Conservation (phyloP, 2,113 vertebrate species). For the Hippocampus barbouri region DNA sequence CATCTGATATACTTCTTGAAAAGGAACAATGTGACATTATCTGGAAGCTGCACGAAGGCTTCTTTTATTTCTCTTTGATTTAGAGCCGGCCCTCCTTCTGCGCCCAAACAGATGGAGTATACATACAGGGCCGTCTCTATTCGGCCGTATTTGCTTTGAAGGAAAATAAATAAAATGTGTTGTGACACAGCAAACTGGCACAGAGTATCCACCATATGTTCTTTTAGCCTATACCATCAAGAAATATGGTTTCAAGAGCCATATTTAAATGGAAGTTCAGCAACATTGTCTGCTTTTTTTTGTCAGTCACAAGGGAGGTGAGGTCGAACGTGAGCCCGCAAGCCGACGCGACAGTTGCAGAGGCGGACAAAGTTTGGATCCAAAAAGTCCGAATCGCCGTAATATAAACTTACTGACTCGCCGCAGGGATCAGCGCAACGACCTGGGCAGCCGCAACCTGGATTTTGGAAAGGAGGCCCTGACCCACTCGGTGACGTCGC, state of each 20-base stretch:
- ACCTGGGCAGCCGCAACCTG: slow-evolving; percentile 12
- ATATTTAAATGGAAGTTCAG: not conserved
- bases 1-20: not conserved
- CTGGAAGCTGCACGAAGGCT: slow-evolving; percentile 28
- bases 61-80: slow-evolving; percentile 34
- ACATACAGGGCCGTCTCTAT: slow-evolving; percentile 29
- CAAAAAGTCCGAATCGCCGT: too few species aligned
- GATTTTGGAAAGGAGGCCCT: slow-evolving; percentile 8
- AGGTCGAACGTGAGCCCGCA: too few species aligned
- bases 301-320: not conserved
- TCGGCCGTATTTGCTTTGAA: slow-evolving; percentile 25
- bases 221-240: slow-evolving; percentile 2
- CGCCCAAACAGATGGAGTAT: slow-evolving; percentile 49
- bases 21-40: slow-evolving; percentile 18
- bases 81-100: slow-evolving; percentile 37
- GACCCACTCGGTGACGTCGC: slow-evolving; percentile 6
- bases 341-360: too few species aligned
- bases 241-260: slow-evolving; percentile 1
- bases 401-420: slow-evolving; percentile 31
- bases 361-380: too few species aligned
- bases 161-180: slow-evolving; percentile 33
- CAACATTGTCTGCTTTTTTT: not conserved
- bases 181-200: slow-evolving; percentile 9
- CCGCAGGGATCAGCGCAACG: slow-evolving; percentile 26
- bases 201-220: slow-evolving; percentile 7